phyloP scores from a whole-genome alignment of 2,113 vertebrate species.

The Serinus canaria region DNA sequence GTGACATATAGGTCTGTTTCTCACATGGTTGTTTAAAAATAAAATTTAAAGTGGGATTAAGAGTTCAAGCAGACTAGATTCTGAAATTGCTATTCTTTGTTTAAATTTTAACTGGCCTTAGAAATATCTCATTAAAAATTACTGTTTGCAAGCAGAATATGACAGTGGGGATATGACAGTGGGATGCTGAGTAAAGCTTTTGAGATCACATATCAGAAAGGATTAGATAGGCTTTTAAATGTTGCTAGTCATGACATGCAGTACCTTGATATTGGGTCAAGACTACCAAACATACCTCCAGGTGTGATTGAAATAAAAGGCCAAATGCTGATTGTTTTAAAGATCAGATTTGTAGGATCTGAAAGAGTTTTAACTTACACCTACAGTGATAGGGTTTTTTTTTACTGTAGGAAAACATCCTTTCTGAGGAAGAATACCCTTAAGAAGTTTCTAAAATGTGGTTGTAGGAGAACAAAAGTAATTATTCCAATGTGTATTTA shows the following conservation, averaged over 20 bases:
- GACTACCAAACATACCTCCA: not conserved
- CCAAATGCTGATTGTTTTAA: not conserved
- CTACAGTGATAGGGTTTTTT: not conserved
- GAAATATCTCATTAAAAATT: not conserved
- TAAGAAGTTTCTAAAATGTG: not conserved
- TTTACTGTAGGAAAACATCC: not conserved
- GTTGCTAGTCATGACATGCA: not conserved
- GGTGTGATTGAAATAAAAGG: not conserved
- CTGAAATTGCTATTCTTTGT: not conserved
- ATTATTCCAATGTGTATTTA: not conserved
- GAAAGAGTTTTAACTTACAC: not conserved
- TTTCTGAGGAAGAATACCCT: not conserved
- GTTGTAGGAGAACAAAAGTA: not conserved
- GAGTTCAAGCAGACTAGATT: not conserved
- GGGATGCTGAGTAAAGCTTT: not conserved
- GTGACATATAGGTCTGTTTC: not conserved
- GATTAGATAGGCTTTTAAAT: not conserved
- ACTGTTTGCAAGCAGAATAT: not conserved
- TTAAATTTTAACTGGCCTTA: not conserved
- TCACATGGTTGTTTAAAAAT: not conserved
- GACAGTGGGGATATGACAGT: not conserved
- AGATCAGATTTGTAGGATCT: not conserved
- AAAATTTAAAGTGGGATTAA: not conserved
- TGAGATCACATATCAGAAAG: not conserved
- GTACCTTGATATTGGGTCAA: not conserved